Conservation (phyloP, 1,140 invertebrate genomes). For the Hycleus phaleratus region DNA sequence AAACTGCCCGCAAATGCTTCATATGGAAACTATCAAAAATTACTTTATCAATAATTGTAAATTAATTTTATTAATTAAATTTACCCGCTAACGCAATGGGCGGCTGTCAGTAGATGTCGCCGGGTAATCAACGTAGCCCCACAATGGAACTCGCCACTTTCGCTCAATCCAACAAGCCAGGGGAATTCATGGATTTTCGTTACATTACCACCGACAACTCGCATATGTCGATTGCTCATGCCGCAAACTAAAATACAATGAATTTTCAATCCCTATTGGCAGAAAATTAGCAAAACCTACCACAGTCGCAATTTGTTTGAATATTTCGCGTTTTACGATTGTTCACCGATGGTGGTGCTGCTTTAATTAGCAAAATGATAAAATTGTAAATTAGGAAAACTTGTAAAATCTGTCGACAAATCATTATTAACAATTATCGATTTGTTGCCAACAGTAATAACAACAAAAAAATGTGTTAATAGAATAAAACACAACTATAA, state of each 20-base stretch:
- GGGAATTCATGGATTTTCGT: constrained; percentile 64
- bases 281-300: no score
- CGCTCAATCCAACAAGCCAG: constrained; percentile 63
- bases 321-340: no score
- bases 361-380: no score
- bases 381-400: no score
- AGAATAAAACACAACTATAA: neutral
- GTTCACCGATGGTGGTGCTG: no score
- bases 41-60: constrained; percentile 16
- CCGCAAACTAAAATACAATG: constrained; percentile 54
- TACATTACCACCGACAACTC: constrained; percentile 65
- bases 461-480: neutral
- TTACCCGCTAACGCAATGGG: constrained; percentile 53
- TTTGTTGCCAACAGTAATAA: neutral
- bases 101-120: constrained; percentile 51
- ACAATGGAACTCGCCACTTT: constrained; percentile 64
- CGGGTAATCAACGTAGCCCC: constrained; percentile 60
- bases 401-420: no score
- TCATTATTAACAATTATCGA: no score
- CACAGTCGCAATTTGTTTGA: no score
- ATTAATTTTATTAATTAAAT: constrained; percentile 25
- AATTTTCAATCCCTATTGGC: no score
- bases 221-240: constrained; percentile 51
- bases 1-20: constrained; percentile 40
- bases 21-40: constrained; percentile 20